These are phyloP conservation scores for Bucorvus abyssinicus DNA, from an alignment of 2,797 vertebrate species.

Conservation along the genomic window DNA sequence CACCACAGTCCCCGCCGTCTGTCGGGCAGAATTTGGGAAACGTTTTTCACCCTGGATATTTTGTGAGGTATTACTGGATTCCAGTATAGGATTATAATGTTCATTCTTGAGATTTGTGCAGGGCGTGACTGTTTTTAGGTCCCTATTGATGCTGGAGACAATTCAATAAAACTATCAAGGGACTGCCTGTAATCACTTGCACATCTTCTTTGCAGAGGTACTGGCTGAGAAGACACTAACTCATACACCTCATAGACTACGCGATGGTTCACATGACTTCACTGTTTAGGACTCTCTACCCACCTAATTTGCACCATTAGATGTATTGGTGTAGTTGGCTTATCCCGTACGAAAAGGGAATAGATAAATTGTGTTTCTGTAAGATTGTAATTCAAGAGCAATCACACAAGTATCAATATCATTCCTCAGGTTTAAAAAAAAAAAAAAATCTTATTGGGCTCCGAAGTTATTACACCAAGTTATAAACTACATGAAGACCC, in stretches of 20 bases:
- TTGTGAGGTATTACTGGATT: background rate
- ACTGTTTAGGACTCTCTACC: background rate
- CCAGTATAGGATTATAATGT: background rate
- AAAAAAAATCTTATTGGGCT: background rate
- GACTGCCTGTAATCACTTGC: background rate
- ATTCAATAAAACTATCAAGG: background rate
- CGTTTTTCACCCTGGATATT: background rate
- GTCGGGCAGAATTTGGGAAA: background rate
- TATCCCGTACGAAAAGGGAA: background rate
- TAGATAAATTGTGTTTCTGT: background rate
- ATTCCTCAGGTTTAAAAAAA: background rate
- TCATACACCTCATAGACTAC: background rate
- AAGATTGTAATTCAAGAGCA: background rate
- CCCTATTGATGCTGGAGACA: background rate
- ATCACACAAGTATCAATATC: background rate
- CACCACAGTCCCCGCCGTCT: accelerated
- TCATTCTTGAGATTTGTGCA: background rate
- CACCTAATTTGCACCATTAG: background rate
- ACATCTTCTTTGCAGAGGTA: background rate
- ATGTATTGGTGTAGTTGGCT: background rate
- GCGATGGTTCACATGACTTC: background rate
- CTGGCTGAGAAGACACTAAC: background rate
- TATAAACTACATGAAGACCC: background rate
- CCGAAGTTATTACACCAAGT: background rate
- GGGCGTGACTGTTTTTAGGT: background rate